Evolutionary conservation across 2,113 vertebrate species (phyloP).

Genomic region (Laticauda colubrina): DNA sequence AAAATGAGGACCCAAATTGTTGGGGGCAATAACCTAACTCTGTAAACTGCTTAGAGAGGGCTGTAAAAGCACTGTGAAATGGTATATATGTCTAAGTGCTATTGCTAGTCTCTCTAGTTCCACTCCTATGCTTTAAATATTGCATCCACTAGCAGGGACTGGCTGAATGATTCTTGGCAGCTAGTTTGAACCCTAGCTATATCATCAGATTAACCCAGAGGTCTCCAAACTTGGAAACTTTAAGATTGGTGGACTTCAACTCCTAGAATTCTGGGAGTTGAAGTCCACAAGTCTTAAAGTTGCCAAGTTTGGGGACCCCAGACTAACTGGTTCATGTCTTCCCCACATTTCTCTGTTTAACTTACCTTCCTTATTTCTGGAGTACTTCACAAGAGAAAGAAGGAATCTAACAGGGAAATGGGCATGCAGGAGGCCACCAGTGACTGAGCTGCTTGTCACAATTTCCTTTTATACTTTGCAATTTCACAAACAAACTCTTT

Average conservation of each 20-base stretch:
- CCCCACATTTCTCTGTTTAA: neutral
- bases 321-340: neutral
- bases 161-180: neutral
- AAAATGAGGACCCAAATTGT: no score
- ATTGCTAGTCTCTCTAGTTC: neutral
- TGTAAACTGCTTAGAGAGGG: no score
- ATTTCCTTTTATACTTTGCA: neutral
- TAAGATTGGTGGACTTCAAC: no score
- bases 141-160: neutral
- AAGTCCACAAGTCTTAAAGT: no score
- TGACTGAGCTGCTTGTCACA: neutral
- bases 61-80: no score
- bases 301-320: neutral
- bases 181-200: neutral
- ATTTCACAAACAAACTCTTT: neutral
- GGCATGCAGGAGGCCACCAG: neutral
- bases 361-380: neutral
- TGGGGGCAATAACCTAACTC: no score
- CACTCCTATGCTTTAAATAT: neutral
- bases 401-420: neutral
- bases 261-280: no score
- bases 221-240: no score
- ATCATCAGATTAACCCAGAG: neutral
- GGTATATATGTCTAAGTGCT: neutral
- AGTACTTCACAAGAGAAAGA: neutral